Evolutionary conservation across 2,888 invertebrate species (phyloP).

Genomic region (Lysandra bellargus): DNA sequence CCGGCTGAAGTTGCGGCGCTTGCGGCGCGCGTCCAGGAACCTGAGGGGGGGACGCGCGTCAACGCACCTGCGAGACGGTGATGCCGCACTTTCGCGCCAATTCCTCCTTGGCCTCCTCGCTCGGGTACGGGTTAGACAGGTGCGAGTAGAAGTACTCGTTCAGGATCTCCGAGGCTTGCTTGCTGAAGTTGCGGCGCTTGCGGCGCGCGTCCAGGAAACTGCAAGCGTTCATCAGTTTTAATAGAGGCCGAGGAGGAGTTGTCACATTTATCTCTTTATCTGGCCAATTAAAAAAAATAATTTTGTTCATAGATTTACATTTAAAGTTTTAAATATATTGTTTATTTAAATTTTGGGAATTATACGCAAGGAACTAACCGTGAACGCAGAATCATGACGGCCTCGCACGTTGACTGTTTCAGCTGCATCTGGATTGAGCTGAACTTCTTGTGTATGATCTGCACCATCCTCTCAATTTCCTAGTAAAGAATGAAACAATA

Average conservation of each 20-base stretch:
- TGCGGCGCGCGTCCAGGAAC: conserved; percentile 85
- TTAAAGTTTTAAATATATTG: not conserved
- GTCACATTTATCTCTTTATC: conserved; percentile 38
- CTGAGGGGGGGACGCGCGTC: conserved; percentile 49
- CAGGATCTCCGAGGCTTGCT: conserved; percentile 99
- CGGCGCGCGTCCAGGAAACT: conserved; percentile 89
- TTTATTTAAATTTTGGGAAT: not conserved
- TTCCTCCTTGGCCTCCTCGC: conserved; percentile 99
- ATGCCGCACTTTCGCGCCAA: conserved; percentile 99
- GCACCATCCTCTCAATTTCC: conserved; percentile 99
- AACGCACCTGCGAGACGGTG: conserved; percentile 93
- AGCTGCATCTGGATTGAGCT: conserved; percentile 98
- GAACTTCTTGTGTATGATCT: conserved; percentile 99
- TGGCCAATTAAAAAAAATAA: not conserved
- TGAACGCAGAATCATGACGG: conserved; percentile 98
- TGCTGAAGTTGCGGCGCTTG: conserved; percentile 99
- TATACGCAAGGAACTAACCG: conserved; percentile 52
- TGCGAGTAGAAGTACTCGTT: conserved; percentile 99
- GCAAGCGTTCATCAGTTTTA: conserved; percentile 51
- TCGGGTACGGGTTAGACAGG: conserved; percentile 99
- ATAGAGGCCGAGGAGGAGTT: conserved; percentile 60
- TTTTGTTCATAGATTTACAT: not conserved
- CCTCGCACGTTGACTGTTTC: conserved; percentile 99
- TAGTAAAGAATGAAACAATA: conserved; percentile 42
- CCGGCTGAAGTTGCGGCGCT: conserved; percentile 97